Percentiles rank a stretch among this genome's conserved stretches.
These are phyloP conservation scores for Tanypteryx hageni DNA, from an alignment of 2,888 invertebrate genomes.

Conservation along the genomic window DNA sequence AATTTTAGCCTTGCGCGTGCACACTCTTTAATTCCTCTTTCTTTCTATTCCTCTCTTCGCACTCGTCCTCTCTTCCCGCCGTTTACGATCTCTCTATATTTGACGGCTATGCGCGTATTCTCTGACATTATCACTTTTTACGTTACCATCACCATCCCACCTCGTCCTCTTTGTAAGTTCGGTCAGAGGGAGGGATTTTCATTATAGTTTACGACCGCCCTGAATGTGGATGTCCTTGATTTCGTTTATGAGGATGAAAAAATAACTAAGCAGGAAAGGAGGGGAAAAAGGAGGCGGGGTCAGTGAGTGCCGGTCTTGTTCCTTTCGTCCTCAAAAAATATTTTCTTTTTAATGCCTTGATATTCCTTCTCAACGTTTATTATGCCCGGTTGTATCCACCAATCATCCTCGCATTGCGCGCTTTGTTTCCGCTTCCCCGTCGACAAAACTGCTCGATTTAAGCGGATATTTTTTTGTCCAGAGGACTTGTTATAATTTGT, in stretches of 20 bases:
- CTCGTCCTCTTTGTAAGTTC: background rate
- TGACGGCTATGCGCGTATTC: slow-evolving; percentile 6
- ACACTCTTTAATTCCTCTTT: background rate
- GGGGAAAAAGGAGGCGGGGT: background rate
- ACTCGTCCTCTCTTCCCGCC: background rate
- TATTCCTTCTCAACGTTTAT: background rate
- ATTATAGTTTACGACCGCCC: slow-evolving; percentile 16
- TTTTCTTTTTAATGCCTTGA: background rate
- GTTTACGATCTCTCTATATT: background rate
- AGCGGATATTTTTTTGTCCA: too few species aligned
- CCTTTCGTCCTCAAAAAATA: background rate
- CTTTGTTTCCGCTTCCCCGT: too few species aligned
- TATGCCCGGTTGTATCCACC: background rate
- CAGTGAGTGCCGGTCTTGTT: background rate
- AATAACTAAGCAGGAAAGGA: background rate
- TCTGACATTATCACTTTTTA: slow-evolving; percentile 19
- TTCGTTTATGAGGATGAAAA: background rate
- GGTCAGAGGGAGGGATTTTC: background rate
- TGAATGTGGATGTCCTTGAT: slow-evolving; percentile 16
- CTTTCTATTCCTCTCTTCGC: background rate
- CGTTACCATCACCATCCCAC: background rate
- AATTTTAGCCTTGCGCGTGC: too few species aligned
- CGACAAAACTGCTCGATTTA: too few species aligned
- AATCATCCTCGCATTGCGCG: too few species aligned
- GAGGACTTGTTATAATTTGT: too few species aligned